phyloP scores from a whole-genome alignment of 2,888 invertebrate species.

The Brachyptera putata region DNA sequence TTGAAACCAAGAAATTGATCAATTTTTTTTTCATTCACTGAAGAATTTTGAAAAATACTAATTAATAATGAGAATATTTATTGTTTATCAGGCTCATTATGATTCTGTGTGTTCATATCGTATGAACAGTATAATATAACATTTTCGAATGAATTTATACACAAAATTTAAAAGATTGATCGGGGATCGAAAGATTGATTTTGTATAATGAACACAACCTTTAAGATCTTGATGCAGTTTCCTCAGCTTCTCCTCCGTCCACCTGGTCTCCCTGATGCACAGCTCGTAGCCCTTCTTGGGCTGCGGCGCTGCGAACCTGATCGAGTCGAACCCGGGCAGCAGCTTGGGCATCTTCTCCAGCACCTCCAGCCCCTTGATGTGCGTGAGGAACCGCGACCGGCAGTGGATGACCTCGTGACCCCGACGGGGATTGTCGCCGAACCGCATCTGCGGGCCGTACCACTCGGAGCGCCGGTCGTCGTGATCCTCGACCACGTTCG shows the following conservation, averaged over 20 bases:
- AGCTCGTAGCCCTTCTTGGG: conserved; percentile 40
- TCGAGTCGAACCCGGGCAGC: conserved; percentile 11
- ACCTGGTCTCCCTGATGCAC: conserved; percentile 59
- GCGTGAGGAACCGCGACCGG: conserved; percentile 20
- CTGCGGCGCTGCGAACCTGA: conserved; percentile 22
- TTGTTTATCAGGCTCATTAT: no score
- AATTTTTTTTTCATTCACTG: no score
- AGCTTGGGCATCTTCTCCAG: conserved; percentile 49
- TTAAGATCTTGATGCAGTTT: conserved; percentile 57
- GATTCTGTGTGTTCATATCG: no score
- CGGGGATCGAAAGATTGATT: no score
- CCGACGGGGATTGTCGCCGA: conserved; percentile 61
- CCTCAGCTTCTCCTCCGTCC: conserved; percentile 59
- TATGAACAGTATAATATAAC: no score
- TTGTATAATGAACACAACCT: no score
- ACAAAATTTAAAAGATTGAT: no score
- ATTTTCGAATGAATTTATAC: no score
- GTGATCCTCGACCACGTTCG: conserved; percentile 50
- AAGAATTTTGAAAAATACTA: no score
- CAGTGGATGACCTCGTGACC: conserved; percentile 51
- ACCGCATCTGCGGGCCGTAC: conserved; percentile 59
- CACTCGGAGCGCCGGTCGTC: conserved; percentile 57
- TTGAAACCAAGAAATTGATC: no score
- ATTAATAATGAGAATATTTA: no score
- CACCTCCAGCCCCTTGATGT: conserved; percentile 45